Conservation (phyloP, 1,140 invertebrate genomes). For the Heliconius melpomene region DNA sequence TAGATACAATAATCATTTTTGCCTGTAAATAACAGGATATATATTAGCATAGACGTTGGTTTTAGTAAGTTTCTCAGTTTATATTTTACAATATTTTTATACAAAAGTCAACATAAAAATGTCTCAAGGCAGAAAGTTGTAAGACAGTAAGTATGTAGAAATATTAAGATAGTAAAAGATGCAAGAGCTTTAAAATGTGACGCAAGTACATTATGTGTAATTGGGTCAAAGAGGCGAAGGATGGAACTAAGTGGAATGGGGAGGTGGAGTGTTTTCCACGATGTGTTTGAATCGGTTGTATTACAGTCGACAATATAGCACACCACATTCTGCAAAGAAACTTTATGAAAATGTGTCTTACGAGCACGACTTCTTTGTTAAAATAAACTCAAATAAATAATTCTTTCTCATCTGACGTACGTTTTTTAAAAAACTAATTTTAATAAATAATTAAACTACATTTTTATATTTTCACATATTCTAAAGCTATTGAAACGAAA, state of each 20-base stretch:
- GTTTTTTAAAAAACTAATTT: too few relatives aligned
- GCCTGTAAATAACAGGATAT: too few relatives aligned
- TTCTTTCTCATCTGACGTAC: constrained; percentile 44
- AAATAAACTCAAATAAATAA: constrained; percentile 64
- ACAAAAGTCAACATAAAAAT: not conserved
- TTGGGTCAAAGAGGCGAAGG: constrained; percentile 71
- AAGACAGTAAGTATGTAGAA: not conserved
- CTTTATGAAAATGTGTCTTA: constrained; percentile 70
- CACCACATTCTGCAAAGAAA: constrained; percentile 64
- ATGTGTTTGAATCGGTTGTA: constrained; percentile 63
- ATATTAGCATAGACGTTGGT: not conserved
- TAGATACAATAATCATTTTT: not conserved
- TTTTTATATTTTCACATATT: not conserved
- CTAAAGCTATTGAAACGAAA: not conserved
- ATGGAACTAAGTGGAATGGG: constrained; percentile 52
- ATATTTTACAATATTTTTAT: too few relatives aligned
- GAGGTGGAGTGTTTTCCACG: constrained; percentile 51
- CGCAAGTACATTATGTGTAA: constrained; percentile 55
- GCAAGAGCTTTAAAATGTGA: constrained; percentile 50
- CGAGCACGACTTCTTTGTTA: constrained; percentile 67
- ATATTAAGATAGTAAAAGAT: constrained; percentile 15
- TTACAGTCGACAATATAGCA: constrained; percentile 64
- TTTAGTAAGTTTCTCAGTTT: not conserved
- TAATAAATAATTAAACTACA: not conserved
- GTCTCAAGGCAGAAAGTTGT: not conserved